Evolutionary conservation across 2,888 invertebrate genomes (phyloP), one percentile per base, ranked within the genome.

Genomic region (Pammene aurita): DNA sequence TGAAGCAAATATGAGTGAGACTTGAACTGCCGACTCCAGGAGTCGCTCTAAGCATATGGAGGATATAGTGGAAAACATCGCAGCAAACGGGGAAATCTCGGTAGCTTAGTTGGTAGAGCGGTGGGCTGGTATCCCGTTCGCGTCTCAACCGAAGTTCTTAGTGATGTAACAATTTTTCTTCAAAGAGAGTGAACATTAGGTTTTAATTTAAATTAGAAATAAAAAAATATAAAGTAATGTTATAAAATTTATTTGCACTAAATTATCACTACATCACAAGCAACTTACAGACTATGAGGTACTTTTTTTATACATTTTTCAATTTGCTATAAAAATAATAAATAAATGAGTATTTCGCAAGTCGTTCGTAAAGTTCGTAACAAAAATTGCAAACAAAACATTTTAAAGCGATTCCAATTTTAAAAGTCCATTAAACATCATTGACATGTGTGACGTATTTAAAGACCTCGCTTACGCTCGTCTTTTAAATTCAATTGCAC

Each of bases 261-360:
- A 67, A 58, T 67, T 61, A 73, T 74, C 76, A 70, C 73, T 75
- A 75, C 73, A 76, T 76, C 75, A 77, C 74, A 76, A 74, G 73
- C 72, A 57, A 67, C 72, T 75, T 74, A 81, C 65, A 71, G 60
- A 55, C 75, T 78, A 80, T 70, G 75, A 71, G 61, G 61, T 70
- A 78, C 72, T 74, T 78, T 80, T 82, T 84, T 83, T 82, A 77
- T 79, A 75, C 75, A 77, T 82, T 84, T 84, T 76, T 71, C 34
- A 41, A 75, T 80, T 82, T 84, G 82, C 83, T 79, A 78, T 38
- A 42, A 74, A 77, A 73, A 82, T 69, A 80, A 79, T 81, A 83
- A 84, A 79, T 77, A 77, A 77, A 70, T 76, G 78, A 82, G 79
- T 82, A 84, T 80, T 82, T 76, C 74, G 75, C 74, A 77, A 67